Percentiles rank a stretch among this genome's conserved stretches.
Conservation (phyloP, 2,113 vertebrate genomes). For the Myotis yumanensis region DNA sequence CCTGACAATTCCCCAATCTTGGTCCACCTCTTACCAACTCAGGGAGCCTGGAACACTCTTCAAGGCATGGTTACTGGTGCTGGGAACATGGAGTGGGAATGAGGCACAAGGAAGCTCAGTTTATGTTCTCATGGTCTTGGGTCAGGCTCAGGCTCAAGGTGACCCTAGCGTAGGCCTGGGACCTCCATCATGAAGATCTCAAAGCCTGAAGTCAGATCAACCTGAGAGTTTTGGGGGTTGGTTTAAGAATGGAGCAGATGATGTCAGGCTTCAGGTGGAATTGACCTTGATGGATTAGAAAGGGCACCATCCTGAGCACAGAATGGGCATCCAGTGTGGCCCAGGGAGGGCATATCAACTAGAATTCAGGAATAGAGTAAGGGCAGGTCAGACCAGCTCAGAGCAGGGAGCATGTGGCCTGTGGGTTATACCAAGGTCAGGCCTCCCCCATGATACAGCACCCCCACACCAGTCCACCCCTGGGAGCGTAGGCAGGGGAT, state of each 20-base stretch:
- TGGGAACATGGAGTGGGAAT: accelerated
- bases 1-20: background rate
- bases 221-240: no score
- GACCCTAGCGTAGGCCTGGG: accelerated
- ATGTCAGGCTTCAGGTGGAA: accelerated
- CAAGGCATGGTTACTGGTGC: no score
- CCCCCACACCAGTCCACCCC: no score
- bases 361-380: no score
- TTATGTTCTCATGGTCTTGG: no score
- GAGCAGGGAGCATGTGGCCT: background rate
- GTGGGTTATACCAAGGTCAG: background rate
- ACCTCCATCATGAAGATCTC: background rate
- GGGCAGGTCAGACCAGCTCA: background rate
- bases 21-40: no score
- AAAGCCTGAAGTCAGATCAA: no score
- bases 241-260: background rate
- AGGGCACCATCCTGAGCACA: accelerated
- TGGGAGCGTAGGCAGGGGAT: no score
- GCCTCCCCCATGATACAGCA: accelerated
- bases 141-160: background rate
- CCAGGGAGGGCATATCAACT: accelerated
- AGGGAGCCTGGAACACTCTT: background rate
- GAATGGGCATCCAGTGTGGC: background rate
- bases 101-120: background rate
- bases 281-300: background rate